These are phyloP conservation scores for Noctua pronuba DNA, from an alignment of 2,888 invertebrate species.

Conservation along the genomic window DNA sequence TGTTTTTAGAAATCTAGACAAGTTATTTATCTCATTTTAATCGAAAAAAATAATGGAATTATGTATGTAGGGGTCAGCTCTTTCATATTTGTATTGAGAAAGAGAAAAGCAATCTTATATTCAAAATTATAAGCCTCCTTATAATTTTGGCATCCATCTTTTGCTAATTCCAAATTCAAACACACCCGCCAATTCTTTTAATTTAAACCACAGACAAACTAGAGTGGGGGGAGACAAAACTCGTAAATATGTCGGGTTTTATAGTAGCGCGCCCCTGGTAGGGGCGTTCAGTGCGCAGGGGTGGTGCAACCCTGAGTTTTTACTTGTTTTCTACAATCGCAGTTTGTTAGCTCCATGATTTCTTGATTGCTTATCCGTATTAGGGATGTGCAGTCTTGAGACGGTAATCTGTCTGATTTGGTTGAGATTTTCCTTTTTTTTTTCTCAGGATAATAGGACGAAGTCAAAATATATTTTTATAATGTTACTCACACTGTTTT, in stretches of 20 bases:
- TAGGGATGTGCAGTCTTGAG: slow-evolving; percentile 55
- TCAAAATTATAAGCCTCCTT: neutral
- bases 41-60: neutral
- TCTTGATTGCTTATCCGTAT: slow-evolving; percentile 82
- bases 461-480: neutral
- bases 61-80: neutral
- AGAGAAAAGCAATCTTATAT: neutral
- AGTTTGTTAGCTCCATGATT: slow-evolving; percentile 79
- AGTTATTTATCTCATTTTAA: neutral
- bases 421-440: slow-evolving; percentile 8
- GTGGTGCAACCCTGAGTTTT: slow-evolving; percentile 72
- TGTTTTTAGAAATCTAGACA: neutral
- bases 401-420: slow-evolving; percentile 45
- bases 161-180: neutral
- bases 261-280: slow-evolving; percentile 81
- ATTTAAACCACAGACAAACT: slow-evolving; percentile 73
- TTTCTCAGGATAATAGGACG: neutral
- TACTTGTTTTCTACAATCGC: slow-evolving; percentile 69
- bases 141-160: neutral
- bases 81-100: neutral
- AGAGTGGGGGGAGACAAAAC: slow-evolving; percentile 76
- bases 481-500: neutral
- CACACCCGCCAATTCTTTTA: slow-evolving; percentile 60
- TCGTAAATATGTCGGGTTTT: slow-evolving; percentile 89
- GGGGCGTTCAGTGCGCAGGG: slow-evolving; percentile 68